phyloP scores from a whole-genome alignment of 2,797 vertebrate genomes.

The Siniperca undulata region DNA sequence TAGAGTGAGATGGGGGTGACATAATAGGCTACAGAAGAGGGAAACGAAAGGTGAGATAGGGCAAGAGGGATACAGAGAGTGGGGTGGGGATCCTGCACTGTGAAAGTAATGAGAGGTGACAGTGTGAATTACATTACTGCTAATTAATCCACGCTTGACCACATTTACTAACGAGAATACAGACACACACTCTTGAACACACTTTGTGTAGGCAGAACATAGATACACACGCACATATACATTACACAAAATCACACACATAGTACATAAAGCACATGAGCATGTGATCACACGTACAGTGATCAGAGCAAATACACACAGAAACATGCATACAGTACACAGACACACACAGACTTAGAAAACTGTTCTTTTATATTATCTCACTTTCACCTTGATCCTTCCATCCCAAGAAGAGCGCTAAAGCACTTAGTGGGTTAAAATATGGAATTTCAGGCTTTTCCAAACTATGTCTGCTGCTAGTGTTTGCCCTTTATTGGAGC shows the following conservation, averaged over 20 bases:
- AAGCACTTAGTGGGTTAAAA: constrained; percentile 10
- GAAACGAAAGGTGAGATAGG: constrained; percentile 30
- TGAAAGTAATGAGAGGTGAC: constrained; percentile 79
- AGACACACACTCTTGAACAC: constrained; percentile 54
- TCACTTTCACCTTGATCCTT: constrained; percentile 14
- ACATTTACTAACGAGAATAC: constrained; percentile 72
- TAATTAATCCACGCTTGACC: constrained; percentile 83
- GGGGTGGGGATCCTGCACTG: constrained; percentile 41
- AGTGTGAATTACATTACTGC: constrained; percentile 79
- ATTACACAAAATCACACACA: constrained; percentile 6
- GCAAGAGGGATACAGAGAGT: constrained; percentile 21
- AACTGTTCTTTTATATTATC: constrained; percentile 2
- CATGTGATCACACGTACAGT: background rate
- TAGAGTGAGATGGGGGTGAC: background rate
- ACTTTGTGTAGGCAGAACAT: constrained; percentile 26
- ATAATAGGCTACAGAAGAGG: constrained; percentile 20
- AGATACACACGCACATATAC: background rate
- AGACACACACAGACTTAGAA: background rate
- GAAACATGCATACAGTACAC: background rate
- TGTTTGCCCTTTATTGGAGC: background rate
- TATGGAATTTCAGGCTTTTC: background rate
- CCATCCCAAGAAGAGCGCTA: background rate
- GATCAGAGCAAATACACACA: background rate
- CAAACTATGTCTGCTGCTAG: background rate
- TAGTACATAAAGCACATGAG: background rate